Conservation (phyloP, 2,888 invertebrate genomes). For the Homarus gammarus region DNA sequence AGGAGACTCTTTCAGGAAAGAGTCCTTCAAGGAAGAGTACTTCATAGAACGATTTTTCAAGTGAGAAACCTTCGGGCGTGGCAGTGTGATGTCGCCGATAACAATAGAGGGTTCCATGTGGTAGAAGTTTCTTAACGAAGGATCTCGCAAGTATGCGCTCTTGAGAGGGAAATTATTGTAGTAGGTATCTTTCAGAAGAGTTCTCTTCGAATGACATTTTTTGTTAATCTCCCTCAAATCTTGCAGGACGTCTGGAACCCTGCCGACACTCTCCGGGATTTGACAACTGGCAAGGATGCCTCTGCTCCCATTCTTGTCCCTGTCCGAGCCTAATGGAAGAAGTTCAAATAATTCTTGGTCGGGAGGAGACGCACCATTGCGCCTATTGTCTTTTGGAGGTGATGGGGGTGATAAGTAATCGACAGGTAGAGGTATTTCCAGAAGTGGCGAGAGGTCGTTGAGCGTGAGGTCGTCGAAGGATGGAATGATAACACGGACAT, state of each 20-base stretch:
- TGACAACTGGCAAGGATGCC: constrained; percentile 32
- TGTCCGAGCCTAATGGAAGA: not conserved
- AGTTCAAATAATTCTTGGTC: not conserved
- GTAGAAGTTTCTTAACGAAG: not conserved
- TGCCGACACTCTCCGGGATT: constrained; percentile 22
- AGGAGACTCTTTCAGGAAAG: not conserved
- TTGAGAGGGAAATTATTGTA: not conserved
- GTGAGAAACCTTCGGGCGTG: not conserved
- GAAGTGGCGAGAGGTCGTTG: constrained; percentile 18
- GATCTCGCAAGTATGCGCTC: not conserved
- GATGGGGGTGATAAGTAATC: not conserved
- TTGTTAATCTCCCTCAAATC: not conserved
- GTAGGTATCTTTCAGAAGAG: not conserved
- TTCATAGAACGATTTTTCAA: not conserved
- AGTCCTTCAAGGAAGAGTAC: not conserved
- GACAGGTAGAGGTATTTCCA: not conserved
- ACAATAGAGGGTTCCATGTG: not conserved
- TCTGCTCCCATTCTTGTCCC: not conserved
- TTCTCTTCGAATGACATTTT: not conserved
- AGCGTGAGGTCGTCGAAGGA: constrained; percentile 12
- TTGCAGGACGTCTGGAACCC: constrained; percentile 15
- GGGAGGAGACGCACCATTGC: not conserved
- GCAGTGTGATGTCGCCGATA: not conserved
- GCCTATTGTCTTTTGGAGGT: not conserved
- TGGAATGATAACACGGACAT: constrained; percentile 2